A percentile compares a stretch with the other conserved stretches of the same genome.
Evolutionary conservation across 1,140 invertebrate genomes (phyloP).

Genomic region (Aphaenogaster rudis): DNA sequence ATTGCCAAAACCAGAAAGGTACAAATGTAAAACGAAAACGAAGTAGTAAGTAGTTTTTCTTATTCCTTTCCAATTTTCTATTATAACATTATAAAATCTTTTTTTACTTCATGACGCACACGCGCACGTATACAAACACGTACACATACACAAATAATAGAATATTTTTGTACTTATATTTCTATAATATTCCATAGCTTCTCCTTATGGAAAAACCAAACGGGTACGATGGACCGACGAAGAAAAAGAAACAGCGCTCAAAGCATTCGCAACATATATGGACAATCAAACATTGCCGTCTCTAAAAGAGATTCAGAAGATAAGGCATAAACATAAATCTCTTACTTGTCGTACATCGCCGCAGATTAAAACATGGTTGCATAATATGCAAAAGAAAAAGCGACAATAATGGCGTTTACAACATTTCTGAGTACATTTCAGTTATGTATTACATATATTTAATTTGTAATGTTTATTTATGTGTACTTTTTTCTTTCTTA

Average conservation of each 20-base stretch:
- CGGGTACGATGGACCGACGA: not conserved
- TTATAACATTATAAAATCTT: not conserved
- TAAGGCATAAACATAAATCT: not conserved
- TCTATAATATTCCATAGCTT: not conserved
- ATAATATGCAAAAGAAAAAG: not conserved
- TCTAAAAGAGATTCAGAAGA: not conserved
- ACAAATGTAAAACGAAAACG: not conserved
- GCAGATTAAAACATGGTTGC: not conserved
- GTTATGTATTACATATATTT: no score
- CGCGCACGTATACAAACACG: no score
- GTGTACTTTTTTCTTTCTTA: no score
- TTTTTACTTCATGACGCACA: not conserved
- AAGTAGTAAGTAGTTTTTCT: conserved; percentile 6
- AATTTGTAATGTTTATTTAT: no score
- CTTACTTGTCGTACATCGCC: not conserved
- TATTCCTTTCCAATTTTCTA: not conserved
- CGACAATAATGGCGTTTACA: not conserved
- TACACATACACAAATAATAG: not conserved
- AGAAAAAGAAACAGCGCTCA: not conserved
- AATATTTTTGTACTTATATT: not conserved
- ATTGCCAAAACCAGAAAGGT: not conserved
- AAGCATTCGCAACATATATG: not conserved
- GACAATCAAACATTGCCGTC: not conserved
- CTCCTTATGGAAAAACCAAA: conserved; percentile 1
- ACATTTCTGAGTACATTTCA: no score